phyloP scores from a whole-genome alignment of 2,888 invertebrate species.

The Steinernema scapterisci region DNA sequence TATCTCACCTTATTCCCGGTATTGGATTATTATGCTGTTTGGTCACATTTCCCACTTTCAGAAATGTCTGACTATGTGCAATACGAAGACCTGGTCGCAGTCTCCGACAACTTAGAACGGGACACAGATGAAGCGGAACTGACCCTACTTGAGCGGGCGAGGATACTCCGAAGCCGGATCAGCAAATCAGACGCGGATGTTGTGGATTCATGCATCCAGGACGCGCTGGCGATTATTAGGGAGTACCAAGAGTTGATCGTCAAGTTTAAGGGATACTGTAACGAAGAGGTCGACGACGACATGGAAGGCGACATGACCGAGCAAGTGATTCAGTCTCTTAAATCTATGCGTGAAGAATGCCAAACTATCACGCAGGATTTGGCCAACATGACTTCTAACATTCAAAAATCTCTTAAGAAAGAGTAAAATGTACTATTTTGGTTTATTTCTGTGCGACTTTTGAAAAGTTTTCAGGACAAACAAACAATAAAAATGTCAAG shows the following conservation, averaged over 20 bases:
- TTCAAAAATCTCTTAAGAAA: background rate
- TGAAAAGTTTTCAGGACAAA: too few relatives aligned
- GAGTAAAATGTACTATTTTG: background rate
- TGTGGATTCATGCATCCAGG: background rate
- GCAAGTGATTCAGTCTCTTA: slow-evolving; percentile 9
- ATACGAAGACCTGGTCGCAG: background rate
- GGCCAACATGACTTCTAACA: slow-evolving; percentile 8
- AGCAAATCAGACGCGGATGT: background rate
- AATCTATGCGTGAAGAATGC: background rate
- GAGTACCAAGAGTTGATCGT: background rate
- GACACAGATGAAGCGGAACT: background rate
- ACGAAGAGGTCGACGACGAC: slow-evolving; percentile 9
- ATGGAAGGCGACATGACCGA: background rate
- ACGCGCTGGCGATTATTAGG: background rate
- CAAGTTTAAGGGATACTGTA: background rate
- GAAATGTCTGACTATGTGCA: background rate
- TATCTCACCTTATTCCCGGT: too few relatives aligned
- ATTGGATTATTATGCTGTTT: background rate
- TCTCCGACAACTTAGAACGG: background rate
- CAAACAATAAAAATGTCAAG: too few relatives aligned
- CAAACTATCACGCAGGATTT: slow-evolving; percentile 7
- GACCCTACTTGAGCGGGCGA: background rate
- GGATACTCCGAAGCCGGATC: background rate
- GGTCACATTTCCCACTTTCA: background rate
- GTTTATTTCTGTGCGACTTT: background rate